These are phyloP conservation scores for Lepidocyrtoides sp. DNA, from an alignment of 2,888 invertebrate species.

Conservation along the genomic window DNA sequence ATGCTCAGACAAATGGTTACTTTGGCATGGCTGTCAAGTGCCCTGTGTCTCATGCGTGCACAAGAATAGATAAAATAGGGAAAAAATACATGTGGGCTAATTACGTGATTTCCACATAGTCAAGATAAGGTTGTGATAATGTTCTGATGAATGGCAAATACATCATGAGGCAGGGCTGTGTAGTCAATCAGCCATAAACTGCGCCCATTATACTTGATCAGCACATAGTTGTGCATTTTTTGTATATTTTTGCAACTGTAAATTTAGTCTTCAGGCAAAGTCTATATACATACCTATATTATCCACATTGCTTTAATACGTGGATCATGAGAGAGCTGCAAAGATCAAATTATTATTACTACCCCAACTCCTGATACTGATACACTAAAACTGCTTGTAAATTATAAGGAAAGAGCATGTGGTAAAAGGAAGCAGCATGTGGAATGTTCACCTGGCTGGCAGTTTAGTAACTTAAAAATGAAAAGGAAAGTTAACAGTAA, in stretches of 20 bases:
- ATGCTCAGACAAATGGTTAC: conserved; percentile 1
- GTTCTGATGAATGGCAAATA: conserved; percentile 23
- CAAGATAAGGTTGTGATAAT: conserved; percentile 66
- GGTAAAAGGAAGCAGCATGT: neutral
- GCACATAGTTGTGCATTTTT: no score
- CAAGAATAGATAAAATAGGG: conserved; percentile 30
- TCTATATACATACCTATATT: neutral
- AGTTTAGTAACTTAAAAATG: neutral
- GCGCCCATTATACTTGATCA: no score
- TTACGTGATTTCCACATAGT: conserved; percentile 62
- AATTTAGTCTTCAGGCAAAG: neutral
- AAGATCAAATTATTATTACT: neutral
- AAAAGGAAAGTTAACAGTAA: conserved; percentile 49
- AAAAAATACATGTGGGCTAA: conserved; percentile 65
- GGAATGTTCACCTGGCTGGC: no score
- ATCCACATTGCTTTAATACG: neutral
- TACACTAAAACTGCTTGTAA: neutral
- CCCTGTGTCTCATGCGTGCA: conserved; percentile 15
- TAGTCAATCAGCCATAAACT: conserved; percentile 21
- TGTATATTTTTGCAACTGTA: neutral
- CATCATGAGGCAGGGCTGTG: conserved; percentile 30
- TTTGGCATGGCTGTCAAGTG: conserved; percentile 40
- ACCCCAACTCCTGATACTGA: no score
- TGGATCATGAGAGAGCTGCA: neutral
- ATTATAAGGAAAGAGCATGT: neutral